phyloP scores from a whole-genome alignment of 1,140 invertebrate species.

The Onthophagus taurus region DNA sequence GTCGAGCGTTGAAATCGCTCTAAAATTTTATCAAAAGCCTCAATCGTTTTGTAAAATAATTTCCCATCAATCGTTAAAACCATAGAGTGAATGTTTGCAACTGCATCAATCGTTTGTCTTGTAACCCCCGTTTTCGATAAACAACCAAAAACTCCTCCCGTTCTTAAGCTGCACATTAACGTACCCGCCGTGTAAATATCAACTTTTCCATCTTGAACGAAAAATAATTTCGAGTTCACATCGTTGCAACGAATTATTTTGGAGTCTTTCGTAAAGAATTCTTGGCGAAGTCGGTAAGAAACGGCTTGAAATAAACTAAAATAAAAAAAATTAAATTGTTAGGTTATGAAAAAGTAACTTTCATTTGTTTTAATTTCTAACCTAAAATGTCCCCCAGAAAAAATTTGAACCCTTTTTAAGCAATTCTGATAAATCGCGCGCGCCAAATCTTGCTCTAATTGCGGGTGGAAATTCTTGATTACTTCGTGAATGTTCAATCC shows the following conservation, averaged over 20 bases:
- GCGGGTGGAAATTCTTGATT: conserved; percentile 39
- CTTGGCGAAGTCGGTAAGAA: conserved; percentile 21
- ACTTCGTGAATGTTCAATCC: conserved; percentile 41
- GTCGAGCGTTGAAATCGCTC: background rate
- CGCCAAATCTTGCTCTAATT: conserved; percentile 40
- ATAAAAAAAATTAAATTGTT: no score
- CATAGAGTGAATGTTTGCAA: conserved; percentile 8
- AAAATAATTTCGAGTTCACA: conserved; percentile 9
- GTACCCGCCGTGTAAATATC: conserved; percentile 11
- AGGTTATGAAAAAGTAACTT: no score
- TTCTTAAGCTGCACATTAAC: conserved; percentile 1
- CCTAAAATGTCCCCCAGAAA: conserved; percentile 38
- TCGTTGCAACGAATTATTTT: conserved; percentile 14
- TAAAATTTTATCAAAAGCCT: background rate
- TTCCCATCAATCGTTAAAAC: conserved; percentile 5
- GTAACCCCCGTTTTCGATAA: conserved; percentile 5
- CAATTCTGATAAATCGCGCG: conserved; percentile 40
- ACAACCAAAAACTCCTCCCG: conserved; percentile 13
- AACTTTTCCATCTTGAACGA: conserved; percentile 11
- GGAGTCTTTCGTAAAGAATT: conserved; percentile 11
- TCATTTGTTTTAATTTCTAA: no score
- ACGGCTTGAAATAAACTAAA: conserved; percentile 40
- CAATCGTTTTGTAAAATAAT: conserved; percentile 2
- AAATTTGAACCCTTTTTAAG: conserved; percentile 37
- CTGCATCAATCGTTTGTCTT: conserved; percentile 10